Evolutionary conservation across 1,140 invertebrate genomes (phyloP).

Genomic region (Atta colombica): DNA sequence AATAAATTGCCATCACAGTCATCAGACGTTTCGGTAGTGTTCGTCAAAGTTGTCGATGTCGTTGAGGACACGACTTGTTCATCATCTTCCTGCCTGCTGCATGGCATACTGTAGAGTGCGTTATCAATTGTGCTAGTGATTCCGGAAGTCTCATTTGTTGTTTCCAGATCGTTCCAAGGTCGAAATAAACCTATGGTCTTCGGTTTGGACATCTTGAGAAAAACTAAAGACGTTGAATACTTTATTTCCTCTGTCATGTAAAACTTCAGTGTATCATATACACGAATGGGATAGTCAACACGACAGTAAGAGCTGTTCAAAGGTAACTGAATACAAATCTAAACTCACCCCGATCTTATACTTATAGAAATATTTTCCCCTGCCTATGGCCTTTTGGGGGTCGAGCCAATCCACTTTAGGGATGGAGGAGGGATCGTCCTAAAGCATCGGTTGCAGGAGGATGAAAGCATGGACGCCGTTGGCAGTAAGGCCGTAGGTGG

Average conservation of each 20-base stretch:
- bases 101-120: neutral
- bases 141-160: neutral
- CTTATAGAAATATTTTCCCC: conserved; percentile 61
- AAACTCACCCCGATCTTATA: conserved; percentile 62
- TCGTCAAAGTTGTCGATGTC: conserved; percentile 18
- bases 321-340: conserved; percentile 49
- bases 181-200: conserved; percentile 72
- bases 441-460: conserved; percentile 23
- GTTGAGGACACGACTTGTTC: conserved; percentile 29
- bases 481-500: conserved; percentile 64
- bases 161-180: conserved; percentile 75
- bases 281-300: neutral
- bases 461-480: conserved; percentile 49
- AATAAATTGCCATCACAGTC: conserved; percentile 23
- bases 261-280: neutral
- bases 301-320: conserved; percentile 3
- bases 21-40: neutral
- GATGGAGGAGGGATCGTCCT: conserved; percentile 62
- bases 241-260: neutral
- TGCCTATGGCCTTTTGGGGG: conserved; percentile 32
- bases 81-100: conserved; percentile 64
- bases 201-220: conserved; percentile 64
- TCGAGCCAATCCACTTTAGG: conserved; percentile 53
- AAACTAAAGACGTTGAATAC: neutral
- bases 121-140: neutral